Evolutionary conservation across 1,140 invertebrate genomes (phyloP), one percentile per base, ranked within the genome.

Genomic region (Drosophila watanabei): DNA sequence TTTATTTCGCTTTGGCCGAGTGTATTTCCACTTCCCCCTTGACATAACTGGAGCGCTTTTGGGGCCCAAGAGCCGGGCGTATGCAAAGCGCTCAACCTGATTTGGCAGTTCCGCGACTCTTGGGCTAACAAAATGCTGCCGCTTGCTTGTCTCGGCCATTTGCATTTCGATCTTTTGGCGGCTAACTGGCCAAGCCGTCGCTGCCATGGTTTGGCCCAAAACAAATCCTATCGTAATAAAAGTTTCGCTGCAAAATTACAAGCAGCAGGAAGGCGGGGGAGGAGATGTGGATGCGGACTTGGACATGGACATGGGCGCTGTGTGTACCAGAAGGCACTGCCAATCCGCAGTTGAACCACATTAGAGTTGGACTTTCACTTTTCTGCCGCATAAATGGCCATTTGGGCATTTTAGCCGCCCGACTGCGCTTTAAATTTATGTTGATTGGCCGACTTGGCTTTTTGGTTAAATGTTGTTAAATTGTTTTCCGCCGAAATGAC

Each of bases 171-270:
- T 90, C 86, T 90, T 64, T 64, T 78, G 76, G 46, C 68, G 68
- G 85, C 81, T 87, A 87, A 87, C 80, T 82, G 82, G 85, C 79
- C 76, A 24, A 24, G 24, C 24, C 24, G 24, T 24, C 24, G 79
- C 66, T 61, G n/a, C n/a, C 18, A 75, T 62, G 49, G 45, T 20
- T 49, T 30, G 52, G 48, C 57, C 28, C 41, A 43, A 79, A 79
- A 61, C 87, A 80, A 89, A 89, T 88, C 81, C 78, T 72, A 89
- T 73, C 82, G 81, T 85, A 89, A 89, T 90, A 90, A 85, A 90
- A 86, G 86, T 90, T 90, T 82, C 71, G 76, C 48, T 65, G 66
- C 52, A 80, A 88, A 84, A 88, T 89, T 88, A 89, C 85, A 89
- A 79, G 63, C 63, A 65, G 11, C 20, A n/a, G 49, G 51, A 45